These are phyloP conservation scores for Paralichthys olivaceus DNA, from an alignment of 2,113 vertebrate species.

Conservation along the genomic window DNA sequence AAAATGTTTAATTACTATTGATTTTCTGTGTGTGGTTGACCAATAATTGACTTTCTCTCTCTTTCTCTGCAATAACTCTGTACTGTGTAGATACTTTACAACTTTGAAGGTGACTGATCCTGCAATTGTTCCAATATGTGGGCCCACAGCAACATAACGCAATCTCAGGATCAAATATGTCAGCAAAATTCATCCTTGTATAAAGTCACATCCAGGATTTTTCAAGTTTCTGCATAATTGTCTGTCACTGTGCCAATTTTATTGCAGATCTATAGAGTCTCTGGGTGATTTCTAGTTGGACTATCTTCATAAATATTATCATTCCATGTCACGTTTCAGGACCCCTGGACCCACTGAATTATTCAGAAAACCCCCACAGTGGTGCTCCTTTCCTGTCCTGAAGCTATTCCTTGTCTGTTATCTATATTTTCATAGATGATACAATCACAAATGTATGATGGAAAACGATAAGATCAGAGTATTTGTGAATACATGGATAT, in stretches of 20 bases:
- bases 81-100: neutral
- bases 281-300: neutral
- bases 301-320: neutral
- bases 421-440: neutral
- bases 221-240: no score
- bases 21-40: neutral
- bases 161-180: neutral
- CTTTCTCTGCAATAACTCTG: neutral
- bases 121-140: neutral
- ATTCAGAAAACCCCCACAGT: neutral
- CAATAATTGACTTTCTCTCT: neutral
- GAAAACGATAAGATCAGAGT: conserved; percentile 11
- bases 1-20: neutral
- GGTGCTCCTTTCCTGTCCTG: neutral
- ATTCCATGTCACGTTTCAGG: neutral
- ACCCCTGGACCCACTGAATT: conserved; percentile 2
- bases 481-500: neutral
- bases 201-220: neutral
- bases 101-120: neutral
- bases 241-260: neutral
- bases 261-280: neutral
- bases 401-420: neutral
- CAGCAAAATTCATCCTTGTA: neutral
- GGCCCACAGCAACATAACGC: neutral
- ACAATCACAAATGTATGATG: conserved; percentile 9